These are phyloP conservation scores for Metalampra italica DNA, from an alignment of 2,888 invertebrate species.

Conservation along the genomic window DNA sequence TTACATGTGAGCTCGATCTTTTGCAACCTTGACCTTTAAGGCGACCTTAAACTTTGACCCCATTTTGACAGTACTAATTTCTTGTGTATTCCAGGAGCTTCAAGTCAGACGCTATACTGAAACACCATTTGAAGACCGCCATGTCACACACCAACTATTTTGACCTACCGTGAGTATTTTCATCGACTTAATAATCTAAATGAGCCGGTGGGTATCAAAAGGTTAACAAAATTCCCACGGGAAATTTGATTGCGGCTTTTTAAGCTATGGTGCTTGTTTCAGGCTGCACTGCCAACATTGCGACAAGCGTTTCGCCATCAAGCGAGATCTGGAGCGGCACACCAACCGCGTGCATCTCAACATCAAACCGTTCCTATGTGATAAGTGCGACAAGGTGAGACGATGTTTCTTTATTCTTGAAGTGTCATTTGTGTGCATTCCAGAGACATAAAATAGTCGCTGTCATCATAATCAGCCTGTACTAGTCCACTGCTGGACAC, in stretches of 20 bases:
- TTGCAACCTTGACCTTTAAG: too few relatives aligned
- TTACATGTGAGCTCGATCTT: too few relatives aligned
- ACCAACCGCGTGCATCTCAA: slow-evolving; percentile 59
- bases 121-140: slow-evolving; percentile 52
- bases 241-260: too few relatives aligned
- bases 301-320: slow-evolving; percentile 48
- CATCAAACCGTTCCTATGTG: slow-evolving; percentile 52
- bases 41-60: too few relatives aligned
- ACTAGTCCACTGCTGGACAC: too few relatives aligned
- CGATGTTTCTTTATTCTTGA: background rate
- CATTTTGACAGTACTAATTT: too few relatives aligned
- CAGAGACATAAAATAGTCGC: too few relatives aligned
- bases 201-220: too few relatives aligned
- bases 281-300: slow-evolving; percentile 50
- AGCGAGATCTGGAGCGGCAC: slow-evolving; percentile 49
- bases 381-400: slow-evolving; percentile 57
- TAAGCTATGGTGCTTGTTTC: slow-evolving; percentile 13
- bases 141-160: slow-evolving; percentile 44
- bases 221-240: too few relatives aligned
- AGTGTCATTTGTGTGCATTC: too few relatives aligned
- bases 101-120: slow-evolving; percentile 47
- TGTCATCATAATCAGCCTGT: too few relatives aligned
- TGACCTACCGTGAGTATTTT: slow-evolving; percentile 54
- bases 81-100: slow-evolving; percentile 45
- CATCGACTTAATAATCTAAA: too few relatives aligned